Conservation (phyloP, 2,113 vertebrate genomes). For the Seriola rivoliana region DNA sequence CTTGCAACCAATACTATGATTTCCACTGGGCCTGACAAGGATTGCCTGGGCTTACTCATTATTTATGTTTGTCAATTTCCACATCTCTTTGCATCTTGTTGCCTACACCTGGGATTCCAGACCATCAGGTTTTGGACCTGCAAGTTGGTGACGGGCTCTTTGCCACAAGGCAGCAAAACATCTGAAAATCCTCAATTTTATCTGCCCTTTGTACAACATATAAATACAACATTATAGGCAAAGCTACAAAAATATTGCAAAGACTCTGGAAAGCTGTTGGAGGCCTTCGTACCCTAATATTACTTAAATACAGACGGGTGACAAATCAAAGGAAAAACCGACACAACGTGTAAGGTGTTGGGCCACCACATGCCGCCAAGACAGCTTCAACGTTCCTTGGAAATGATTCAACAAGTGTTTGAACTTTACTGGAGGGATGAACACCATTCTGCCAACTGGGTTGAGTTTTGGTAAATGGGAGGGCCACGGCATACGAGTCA, state of each 20-base stretch:
- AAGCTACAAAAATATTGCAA: slow-evolving; percentile 44
- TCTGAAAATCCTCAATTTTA: slow-evolving; percentile 62
- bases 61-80: slow-evolving; percentile 68
- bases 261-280: slow-evolving; percentile 19
- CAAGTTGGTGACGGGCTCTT: slow-evolving; percentile 36
- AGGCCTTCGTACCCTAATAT: slow-evolving; percentile 3
- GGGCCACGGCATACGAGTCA: too few species aligned
- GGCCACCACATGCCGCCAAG: too few species aligned
- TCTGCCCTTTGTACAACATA: slow-evolving; percentile 61
- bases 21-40: slow-evolving; percentile 56
- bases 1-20: slow-evolving; percentile 66
- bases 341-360: too few species aligned
- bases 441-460: too few species aligned
- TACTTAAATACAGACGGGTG: neutral
- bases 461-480: too few species aligned
- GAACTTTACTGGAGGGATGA: too few species aligned
- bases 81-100: slow-evolving; percentile 70
- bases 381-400: too few species aligned
- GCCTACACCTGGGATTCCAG: slow-evolving; percentile 53
- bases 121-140: slow-evolving; percentile 39
- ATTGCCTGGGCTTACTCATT: slow-evolving; percentile 63
- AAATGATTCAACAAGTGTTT: too few species aligned
- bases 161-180: slow-evolving; percentile 49
- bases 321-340: too few species aligned
- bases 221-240: slow-evolving; percentile 51